Evolutionary conservation across 2,888 invertebrate species (phyloP), one percentile per base, ranked within the genome.

Genomic region (Smittia aterrima): DNA sequence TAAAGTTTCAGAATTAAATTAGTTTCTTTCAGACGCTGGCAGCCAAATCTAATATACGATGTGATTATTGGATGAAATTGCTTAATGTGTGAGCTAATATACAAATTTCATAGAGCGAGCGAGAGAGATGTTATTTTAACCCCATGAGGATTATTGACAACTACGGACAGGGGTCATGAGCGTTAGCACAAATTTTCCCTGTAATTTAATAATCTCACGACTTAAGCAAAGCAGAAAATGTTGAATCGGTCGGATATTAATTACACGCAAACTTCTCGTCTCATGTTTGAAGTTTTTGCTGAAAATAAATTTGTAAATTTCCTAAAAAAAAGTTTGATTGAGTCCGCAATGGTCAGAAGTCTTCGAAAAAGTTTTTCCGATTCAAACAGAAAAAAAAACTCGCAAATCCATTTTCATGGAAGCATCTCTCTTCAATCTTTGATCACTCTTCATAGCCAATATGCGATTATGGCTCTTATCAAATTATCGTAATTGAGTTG

Each of bases 401-500:
- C n/a, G n/a, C n/a, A n/a, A n/a, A n/a, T n/a, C n/a, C n/a, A n/a
- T n/a, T n/a, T n/a, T n/a, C n/a, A n/a, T n/a, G n/a, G 32, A 32
- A 32, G 32, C 32, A 9, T 6, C 9, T 32, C 32, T 9, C 32
- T 32, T 32, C 41, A 11, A 18, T 67, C 47, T 54, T 70, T 25
- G 70, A 54, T 70, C 27, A 47, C 41, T n/a, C 18, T n/a, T n/a
- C 3, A 18, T 25, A 54, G 22, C 53, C 54, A 54, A 27, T 54
- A 67, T 47, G 41, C 67, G 67, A 41, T 67, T 67, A 67, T 67
- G 41, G 41, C 25, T 32, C 6, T 67, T 47, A 70, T 70, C 70
- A 70, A 70, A 70, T 70, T 70, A 70, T 54, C 9, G n/a, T 70
- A 70, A 70, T 70, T 70, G 32, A 70, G 41, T 70, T 70, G 54